A percentile compares a stretch with the other conserved stretches of the same genome.
Evolutionary conservation across 2,113 vertebrate species (phyloP).

Genomic region (Semnornis frantzii): DNA sequence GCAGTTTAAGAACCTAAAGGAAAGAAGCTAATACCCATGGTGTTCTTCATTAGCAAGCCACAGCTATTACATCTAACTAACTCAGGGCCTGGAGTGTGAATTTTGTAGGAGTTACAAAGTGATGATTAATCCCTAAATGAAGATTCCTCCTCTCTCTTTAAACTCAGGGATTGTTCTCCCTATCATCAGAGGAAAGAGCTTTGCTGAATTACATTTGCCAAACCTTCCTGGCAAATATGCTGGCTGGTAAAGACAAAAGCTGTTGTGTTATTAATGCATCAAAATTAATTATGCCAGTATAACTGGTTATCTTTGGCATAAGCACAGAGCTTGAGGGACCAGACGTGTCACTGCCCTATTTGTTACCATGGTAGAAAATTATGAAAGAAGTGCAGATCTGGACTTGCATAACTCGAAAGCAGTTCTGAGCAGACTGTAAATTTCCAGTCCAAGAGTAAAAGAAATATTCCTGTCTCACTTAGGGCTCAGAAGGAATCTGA

Average conservation of each 20-base stretch:
- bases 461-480: background rate
- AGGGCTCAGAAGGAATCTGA: background rate
- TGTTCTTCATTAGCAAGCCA: conserved; percentile 28
- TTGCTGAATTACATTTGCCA: background rate
- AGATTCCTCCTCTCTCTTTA: background rate
- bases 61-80: conserved; percentile 1
- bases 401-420: conserved; percentile 38
- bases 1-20: background rate
- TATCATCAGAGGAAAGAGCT: background rate
- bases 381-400: conserved; percentile 52
- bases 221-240: background rate
- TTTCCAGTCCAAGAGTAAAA: conserved; percentile 32
- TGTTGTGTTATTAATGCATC: conserved; percentile 28
- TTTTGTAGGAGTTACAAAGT: conserved; percentile 7
- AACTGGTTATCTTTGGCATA: conserved; percentile 60
- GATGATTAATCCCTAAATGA: conserved; percentile 35
- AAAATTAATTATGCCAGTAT: conserved; percentile 56
- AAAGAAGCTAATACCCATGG: background rate
- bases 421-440: background rate
- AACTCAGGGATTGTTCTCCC: background rate
- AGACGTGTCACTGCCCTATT: background rate
- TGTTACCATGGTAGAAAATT: conserved; percentile 32
- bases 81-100: conserved; percentile 26
- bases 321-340: conserved; percentile 43
- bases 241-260: conserved; percentile 13